These are phyloP conservation scores for Anolis apletophallus DNA, from an alignment of 2,797 vertebrate species.

Conservation along the genomic window DNA sequence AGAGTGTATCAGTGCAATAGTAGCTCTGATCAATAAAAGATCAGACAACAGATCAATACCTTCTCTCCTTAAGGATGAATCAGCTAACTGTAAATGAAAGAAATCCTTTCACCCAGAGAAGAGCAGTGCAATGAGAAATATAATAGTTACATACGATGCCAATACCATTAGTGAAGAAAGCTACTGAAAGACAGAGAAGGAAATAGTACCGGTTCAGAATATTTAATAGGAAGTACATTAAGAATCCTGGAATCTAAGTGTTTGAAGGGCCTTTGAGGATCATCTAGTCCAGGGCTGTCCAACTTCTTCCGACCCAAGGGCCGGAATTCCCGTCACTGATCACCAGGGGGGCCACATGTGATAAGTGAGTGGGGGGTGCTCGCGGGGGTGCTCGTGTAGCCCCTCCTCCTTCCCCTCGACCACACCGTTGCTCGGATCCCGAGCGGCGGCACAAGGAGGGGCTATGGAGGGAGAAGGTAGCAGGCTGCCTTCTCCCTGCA, in stretches of 20 bases:
- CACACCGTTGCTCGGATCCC: no score
- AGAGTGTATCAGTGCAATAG: slow-evolving; percentile 29
- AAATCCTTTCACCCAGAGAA: slow-evolving; percentile 63
- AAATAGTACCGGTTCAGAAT: background rate
- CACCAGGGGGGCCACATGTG: no score
- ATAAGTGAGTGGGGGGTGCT: no score
- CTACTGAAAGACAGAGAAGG: background rate
- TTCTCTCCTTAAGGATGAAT: slow-evolving; percentile 77
- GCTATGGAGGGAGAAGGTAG: no score
- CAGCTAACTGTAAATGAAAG: slow-evolving; percentile 76
- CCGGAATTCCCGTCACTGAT: no score
- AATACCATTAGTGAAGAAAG: background rate
- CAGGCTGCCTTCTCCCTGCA: no score
- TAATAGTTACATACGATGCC: slow-evolving; percentile 52
- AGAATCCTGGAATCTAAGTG: background rate
- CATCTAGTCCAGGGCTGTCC: no score
- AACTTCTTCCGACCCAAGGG: no score
- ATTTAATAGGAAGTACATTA: background rate
- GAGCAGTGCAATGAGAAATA: slow-evolving; percentile 67
- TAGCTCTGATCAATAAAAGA: slow-evolving; percentile 76
- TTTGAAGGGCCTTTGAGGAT: background rate
- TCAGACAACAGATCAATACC: slow-evolving; percentile 81
- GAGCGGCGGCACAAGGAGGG: no score
- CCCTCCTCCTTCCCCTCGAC: no score
- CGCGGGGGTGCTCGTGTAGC: no score